These are phyloP conservation scores for Sminthurides aquaticus DNA, from an alignment of 2,888 invertebrate species.

Conservation along the genomic window DNA sequence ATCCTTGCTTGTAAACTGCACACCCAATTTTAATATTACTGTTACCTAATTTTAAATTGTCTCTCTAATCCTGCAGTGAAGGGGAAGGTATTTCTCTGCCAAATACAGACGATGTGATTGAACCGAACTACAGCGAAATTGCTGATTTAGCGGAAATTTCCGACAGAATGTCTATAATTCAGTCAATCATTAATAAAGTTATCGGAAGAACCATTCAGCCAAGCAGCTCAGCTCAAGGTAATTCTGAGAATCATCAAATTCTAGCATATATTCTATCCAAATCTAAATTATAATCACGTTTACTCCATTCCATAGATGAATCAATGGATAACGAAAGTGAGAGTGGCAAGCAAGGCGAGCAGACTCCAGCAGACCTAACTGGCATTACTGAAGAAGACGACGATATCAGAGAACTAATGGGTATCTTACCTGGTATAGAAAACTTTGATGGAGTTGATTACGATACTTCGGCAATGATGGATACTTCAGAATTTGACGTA, in stretches of 20 bases:
- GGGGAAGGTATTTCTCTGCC: not conserved
- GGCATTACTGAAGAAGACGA: conserved; percentile 16
- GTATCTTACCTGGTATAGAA: conserved; percentile 11
- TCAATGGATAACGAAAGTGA: too few relatives aligned
- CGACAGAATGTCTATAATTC: conserved; percentile 8
- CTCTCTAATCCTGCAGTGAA: not conserved
- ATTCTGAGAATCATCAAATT: too few relatives aligned
- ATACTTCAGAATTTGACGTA: conserved; percentile 16
- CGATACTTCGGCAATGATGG: conserved; percentile 13
- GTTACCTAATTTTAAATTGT: not conserved
- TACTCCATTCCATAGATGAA: too few relatives aligned
- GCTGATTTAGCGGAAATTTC: conserved; percentile 8
- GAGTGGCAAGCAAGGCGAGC: too few relatives aligned
- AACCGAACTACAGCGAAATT: not conserved
- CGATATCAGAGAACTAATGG: conserved; percentile 18
- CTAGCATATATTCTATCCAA: too few relatives aligned
- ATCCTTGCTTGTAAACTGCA: too few relatives aligned
- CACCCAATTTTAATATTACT: not conserved
- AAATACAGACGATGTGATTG: not conserved
- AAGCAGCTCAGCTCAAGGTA: not conserved
- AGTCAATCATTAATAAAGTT: conserved; percentile 7
- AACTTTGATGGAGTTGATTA: conserved; percentile 7
- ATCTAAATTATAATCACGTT: too few relatives aligned
- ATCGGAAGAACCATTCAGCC: conserved; percentile 1
- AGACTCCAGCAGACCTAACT: not conserved